Evolutionary conservation across 2,113 vertebrate genomes (phyloP).

Genomic region (Willisornis vidua): DNA sequence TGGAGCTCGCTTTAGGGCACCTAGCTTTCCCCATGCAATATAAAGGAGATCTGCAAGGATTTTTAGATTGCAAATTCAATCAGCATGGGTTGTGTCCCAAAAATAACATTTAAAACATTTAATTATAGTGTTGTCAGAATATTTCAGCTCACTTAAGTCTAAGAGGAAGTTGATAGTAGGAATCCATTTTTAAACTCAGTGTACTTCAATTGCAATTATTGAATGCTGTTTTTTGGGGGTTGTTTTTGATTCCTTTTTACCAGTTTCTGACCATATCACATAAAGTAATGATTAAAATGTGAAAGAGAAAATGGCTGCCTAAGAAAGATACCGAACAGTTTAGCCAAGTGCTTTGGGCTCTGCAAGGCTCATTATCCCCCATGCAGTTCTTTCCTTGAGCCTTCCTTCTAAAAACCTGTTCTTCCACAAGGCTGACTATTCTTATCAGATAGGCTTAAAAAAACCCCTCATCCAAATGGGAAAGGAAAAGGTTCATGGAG

Average conservation of each 20-base stretch:
- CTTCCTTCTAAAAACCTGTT: background rate
- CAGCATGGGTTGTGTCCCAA: background rate
- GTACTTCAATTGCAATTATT: constrained; percentile 27
- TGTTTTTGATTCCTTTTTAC: background rate
- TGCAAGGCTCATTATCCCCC: background rate
- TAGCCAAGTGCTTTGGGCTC: constrained; percentile 38
- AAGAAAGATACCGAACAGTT: constrained; percentile 34
- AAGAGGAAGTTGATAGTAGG: constrained; percentile 1
- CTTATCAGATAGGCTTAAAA: constrained; percentile 6
- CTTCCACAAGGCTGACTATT: background rate
- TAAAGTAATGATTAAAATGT: constrained; percentile 63
- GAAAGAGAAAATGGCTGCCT: constrained; percentile 2
- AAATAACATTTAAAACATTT: background rate
- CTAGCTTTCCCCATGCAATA: background rate
- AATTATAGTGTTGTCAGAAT: constrained; percentile 7
- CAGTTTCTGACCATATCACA: constrained; percentile 50
- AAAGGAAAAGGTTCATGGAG: background rate
- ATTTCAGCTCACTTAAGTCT: background rate
- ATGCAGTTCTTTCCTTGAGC: background rate
- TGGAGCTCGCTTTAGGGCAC: background rate
- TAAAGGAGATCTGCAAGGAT: background rate
- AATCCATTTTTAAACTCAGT: constrained; percentile 46
- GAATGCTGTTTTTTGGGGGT: background rate
- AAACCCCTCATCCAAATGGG: background rate
- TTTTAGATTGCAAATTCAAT: background rate